A percentile compares a stretch with the other conserved stretches of the same genome.
These are phyloP conservation scores for Halisarca cf. caerulea DNA, from an alignment of 37 sponge, comb jelly and placozoan species.

Conservation along the genomic window DNA sequence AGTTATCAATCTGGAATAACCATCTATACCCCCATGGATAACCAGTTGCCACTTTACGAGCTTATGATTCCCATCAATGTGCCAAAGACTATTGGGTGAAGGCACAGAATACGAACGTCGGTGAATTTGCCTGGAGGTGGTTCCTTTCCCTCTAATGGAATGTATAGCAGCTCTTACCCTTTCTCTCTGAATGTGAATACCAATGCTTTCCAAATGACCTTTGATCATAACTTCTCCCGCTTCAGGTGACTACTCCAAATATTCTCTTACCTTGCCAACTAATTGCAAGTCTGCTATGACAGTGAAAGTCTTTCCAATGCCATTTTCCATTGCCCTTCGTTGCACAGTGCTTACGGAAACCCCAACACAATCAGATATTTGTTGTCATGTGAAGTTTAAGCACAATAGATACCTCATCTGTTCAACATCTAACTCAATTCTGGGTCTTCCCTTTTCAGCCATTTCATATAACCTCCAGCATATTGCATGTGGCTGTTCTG, in stretches of 20 bases:
- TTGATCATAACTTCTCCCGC: slow-evolving; percentile 22
- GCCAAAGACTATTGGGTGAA: slow-evolving; percentile 47
- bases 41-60: slow-evolving; percentile 37
- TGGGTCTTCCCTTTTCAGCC: slow-evolving; percentile 4
- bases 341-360: slow-evolving; percentile 15
- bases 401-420: not conserved
- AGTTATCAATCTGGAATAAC: slow-evolving; percentile 24
- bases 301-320: not conserved
- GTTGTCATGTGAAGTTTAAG: slow-evolving; percentile 1
- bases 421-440: not conserved
- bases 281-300: slow-evolving; percentile 1
- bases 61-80: slow-evolving; percentile 43
- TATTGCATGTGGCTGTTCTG: not conserved
- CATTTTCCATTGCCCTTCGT: slow-evolving; percentile 10
- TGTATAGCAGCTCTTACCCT: slow-evolving; percentile 22
- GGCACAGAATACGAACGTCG: slow-evolving; percentile 31
- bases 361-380: not conserved
- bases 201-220: not conserved
- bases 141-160: not conserved
- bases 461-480: too few species aligned
- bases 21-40: slow-evolving; percentile 49
- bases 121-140: not conserved
- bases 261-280: not conserved
- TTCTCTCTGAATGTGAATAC: slow-evolving; percentile 15
- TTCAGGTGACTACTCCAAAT: not conserved